These are phyloP conservation scores for Thyatira batis DNA, from an alignment of 2,888 invertebrate species.

Conservation along the genomic window DNA sequence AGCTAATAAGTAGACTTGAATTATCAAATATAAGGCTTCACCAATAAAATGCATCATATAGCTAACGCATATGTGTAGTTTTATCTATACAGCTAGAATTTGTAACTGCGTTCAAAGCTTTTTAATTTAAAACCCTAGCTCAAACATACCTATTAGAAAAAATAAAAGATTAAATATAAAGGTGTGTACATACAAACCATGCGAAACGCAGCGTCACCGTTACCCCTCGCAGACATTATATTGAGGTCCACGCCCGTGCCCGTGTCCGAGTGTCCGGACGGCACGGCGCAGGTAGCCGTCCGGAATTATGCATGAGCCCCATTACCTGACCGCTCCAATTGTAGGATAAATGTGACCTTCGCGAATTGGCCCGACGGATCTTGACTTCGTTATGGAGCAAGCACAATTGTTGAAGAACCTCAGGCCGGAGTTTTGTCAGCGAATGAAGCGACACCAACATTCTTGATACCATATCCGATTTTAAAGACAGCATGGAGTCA, in stretches of 20 bases:
- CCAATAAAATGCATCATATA: no score
- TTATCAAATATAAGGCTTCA: no score
- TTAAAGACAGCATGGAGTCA: no score
- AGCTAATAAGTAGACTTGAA: no score
- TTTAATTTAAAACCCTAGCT: no score
- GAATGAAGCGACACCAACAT: no score
- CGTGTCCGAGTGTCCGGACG: slow-evolving; percentile 8
- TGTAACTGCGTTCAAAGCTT: no score
- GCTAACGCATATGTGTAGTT: no score
- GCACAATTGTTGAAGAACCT: slow-evolving; percentile 8
- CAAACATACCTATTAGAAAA: background rate
- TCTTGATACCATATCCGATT: no score
- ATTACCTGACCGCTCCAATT: slow-evolving; percentile 48
- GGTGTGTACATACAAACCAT: slow-evolving; percentile 3
- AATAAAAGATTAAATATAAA: background rate
- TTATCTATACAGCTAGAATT: no score
- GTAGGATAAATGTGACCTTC: slow-evolving; percentile 40
- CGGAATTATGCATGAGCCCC: slow-evolving; percentile 38
- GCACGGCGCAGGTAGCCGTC: slow-evolving; percentile 6
- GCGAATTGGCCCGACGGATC: slow-evolving; percentile 17
- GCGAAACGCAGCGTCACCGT: slow-evolving; percentile 14
- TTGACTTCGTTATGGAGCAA: slow-evolving; percentile 7
- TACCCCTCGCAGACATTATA: background rate
- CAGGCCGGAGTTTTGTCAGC: no score
- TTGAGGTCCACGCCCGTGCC: slow-evolving; percentile 13